Conservation (phyloP, 2,888 invertebrate species). For the Zelleria hepariella region DNA sequence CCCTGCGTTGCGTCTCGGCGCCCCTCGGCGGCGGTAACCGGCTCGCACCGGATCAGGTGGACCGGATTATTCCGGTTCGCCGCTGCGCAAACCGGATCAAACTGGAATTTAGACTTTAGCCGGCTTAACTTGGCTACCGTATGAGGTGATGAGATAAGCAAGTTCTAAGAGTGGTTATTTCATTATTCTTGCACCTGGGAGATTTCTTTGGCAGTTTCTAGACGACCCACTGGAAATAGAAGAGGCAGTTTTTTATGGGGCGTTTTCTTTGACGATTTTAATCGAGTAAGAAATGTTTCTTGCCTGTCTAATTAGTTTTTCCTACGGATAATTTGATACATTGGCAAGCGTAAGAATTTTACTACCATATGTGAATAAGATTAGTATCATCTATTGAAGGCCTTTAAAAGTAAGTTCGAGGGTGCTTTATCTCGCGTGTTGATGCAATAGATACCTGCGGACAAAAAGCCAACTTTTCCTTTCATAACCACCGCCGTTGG, state of each 20-base stretch:
- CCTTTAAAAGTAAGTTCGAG: too few species aligned
- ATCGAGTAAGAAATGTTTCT: too few species aligned
- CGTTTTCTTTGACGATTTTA: too few species aligned
- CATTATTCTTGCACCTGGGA: background rate
- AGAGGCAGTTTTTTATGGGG: too few species aligned
- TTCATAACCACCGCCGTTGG: background rate
- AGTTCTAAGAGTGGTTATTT: background rate
- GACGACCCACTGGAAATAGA: too few species aligned
- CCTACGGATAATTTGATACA: too few species aligned
- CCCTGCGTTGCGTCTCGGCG: background rate
- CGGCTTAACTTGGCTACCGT: conserved; percentile 21
- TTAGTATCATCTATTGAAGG: too few species aligned
- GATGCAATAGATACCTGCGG: background rate
- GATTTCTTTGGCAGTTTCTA: background rate
- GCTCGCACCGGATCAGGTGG: conserved; percentile 61
- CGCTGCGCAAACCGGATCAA: conserved; percentile 57
- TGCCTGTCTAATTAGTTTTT: too few species aligned
- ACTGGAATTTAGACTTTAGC: conserved; percentile 62
- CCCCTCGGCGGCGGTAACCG: conserved; percentile 16
- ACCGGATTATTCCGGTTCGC: conserved; percentile 62
- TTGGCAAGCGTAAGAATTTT: too few species aligned
- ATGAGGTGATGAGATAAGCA: conserved; percentile 5
- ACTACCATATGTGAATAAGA: too few species aligned
- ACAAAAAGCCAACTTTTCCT: background rate
- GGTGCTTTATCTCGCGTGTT: background rate